Evolutionary conservation across 2,113 vertebrate genomes (phyloP).

Genomic region (Atractosteus spatula): DNA sequence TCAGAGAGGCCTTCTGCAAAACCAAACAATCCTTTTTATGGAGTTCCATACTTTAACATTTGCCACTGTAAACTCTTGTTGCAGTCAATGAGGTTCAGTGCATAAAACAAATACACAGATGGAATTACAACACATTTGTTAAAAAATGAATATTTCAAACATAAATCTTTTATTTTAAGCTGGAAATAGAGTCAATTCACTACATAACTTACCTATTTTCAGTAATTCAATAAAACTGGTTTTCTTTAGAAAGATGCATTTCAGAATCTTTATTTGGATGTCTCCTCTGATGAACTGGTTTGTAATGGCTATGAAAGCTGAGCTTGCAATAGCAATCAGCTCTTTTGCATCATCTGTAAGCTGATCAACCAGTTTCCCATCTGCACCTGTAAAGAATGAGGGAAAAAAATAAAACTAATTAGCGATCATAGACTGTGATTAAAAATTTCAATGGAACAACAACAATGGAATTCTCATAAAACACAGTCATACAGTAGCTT

Average conservation of each 20-base stretch:
- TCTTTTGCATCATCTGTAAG: conserved; percentile 62
- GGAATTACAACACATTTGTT: no score
- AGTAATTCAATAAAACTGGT: conserved; percentile 63
- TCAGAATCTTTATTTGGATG: conserved; percentile 64
- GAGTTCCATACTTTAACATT: no score
- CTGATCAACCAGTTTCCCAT: conserved; percentile 52
- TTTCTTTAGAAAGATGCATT: conserved; percentile 50
- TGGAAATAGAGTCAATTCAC: no score
- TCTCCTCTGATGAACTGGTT: conserved; percentile 44
- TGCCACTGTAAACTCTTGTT: no score
- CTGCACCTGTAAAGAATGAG: conserved; percentile 51
- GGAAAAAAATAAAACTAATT: not conserved
- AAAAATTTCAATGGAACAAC: no score
- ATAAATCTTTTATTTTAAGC: no score
- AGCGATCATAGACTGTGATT: not conserved
- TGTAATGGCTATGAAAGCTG: conserved; percentile 44
- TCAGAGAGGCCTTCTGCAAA: conserved; percentile 58
- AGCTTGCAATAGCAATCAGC: conserved; percentile 58
- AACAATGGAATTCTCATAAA: no score
- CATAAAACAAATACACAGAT: no score
- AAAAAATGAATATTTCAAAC: no score
- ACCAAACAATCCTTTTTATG: not conserved
- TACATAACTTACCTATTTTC: conserved; percentile 64
- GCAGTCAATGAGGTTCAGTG: no score
- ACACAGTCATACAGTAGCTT: no score